Evolutionary conservation across 2,797 vertebrate genomes (phyloP).

Genomic region (Molossus molossus): DNA sequence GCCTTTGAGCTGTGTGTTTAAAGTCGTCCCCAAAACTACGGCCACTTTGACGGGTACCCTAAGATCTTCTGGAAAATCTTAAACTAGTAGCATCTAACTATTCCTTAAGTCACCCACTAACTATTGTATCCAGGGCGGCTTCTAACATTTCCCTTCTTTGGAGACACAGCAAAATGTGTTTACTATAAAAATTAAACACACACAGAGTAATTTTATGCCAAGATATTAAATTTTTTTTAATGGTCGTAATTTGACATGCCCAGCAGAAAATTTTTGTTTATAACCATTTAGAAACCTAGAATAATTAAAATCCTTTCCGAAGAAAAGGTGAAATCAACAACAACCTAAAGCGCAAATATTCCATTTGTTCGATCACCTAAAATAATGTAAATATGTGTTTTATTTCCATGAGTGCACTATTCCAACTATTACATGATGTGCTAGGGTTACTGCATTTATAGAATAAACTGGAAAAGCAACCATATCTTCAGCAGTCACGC

Average conservation of each 20-base stretch:
- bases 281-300: slow-evolving; percentile 8
- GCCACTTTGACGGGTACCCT: background rate
- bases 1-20: background rate
- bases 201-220: slow-evolving; percentile 26
- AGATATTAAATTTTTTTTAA: slow-evolving; percentile 41
- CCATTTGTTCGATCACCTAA: slow-evolving; percentile 34
- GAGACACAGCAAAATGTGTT: slow-evolving; percentile 5
- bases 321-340: slow-evolving; percentile 44
- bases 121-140: background rate
- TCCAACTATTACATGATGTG: background rate
- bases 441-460: background rate
- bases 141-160: background rate
- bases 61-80: background rate
- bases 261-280: slow-evolving; percentile 38
- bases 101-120: background rate
- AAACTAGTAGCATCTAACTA: background rate
- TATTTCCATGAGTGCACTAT: slow-evolving; percentile 18
- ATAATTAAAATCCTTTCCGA: slow-evolving; percentile 56
- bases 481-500: background rate
- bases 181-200: slow-evolving; percentile 55
- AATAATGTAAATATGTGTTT: slow-evolving; percentile 59
- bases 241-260: background rate
- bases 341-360: background rate
- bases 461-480: slow-evolving; percentile 28
- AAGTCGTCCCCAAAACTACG: background rate